Evolutionary conservation across 2,888 invertebrate genomes (phyloP).

Genomic region (Panopea generosa): DNA sequence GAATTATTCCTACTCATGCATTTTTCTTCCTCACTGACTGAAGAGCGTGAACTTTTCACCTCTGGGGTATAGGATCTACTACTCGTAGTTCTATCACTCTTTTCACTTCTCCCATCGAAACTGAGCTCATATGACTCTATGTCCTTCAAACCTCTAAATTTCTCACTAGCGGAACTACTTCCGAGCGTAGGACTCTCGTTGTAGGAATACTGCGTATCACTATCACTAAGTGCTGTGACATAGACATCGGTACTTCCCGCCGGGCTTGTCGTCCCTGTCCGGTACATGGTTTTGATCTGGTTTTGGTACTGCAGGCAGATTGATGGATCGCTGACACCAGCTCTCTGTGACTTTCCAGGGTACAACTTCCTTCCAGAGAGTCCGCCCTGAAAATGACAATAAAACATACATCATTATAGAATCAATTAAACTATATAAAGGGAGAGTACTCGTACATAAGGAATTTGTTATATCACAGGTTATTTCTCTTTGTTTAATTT

Average conservation of each 20-base stretch:
- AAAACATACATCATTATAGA: too few species aligned
- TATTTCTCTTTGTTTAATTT: too few species aligned
- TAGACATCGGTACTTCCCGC: conserved; percentile 39
- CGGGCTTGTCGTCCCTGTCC: conserved; percentile 51
- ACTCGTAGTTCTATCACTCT: conserved; percentile 15
- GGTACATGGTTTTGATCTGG: conserved; percentile 76
- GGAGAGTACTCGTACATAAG: too few species aligned
- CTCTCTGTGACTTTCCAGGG: conserved; percentile 37
- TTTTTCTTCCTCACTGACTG: conserved; percentile 12
- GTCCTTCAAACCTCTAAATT: conserved; percentile 35
- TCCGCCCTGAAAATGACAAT: conserved; percentile 62
- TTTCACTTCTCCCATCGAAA: conserved; percentile 48
- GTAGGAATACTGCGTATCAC: conserved; percentile 56
- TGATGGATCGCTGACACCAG: conserved; percentile 70
- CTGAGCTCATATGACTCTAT: conserved; percentile 44
- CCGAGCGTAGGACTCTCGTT: conserved; percentile 45
- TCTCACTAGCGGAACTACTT: conserved; percentile 57
- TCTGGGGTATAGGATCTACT: conserved; percentile 10
- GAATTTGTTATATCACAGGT: too few species aligned
- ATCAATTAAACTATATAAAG: too few species aligned
- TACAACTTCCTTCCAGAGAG: conserved; percentile 61
- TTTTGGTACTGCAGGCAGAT: conserved; percentile 78
- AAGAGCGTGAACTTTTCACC: conserved; percentile 15
- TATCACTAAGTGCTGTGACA: conserved; percentile 67
- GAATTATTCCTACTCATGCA: background rate